These are phyloP conservation scores for Crotophaga sulcirostris DNA, from an alignment of 2,113 vertebrate species.

Conservation along the genomic window DNA sequence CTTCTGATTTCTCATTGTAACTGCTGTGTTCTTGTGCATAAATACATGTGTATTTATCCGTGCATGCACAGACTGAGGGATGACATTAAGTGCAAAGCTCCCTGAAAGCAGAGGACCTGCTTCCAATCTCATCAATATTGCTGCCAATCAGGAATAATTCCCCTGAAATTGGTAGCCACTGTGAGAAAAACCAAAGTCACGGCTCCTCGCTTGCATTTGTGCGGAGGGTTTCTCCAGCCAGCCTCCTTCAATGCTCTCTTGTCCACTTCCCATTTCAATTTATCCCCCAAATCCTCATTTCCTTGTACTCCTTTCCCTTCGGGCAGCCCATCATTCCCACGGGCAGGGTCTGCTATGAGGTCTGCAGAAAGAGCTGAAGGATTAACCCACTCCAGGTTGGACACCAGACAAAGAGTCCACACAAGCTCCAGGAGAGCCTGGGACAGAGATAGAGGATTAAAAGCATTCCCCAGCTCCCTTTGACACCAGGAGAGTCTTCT, in stretches of 20 bases:
- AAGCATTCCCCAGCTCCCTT: background rate
- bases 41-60: accelerated
- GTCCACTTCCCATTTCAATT: slow-evolving; percentile 24
- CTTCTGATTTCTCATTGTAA: background rate
- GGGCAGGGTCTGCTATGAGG: background rate
- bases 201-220: background rate
- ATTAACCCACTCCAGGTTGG: background rate
- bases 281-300: slow-evolving; percentile 1
- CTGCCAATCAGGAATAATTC: background rate
- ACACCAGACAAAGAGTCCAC: background rate
- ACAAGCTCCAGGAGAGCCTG: background rate
- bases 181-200: background rate
- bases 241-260: background rate
- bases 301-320: background rate
- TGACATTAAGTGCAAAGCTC: background rate
- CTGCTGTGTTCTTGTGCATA: background rate
- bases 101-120: background rate
- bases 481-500: slow-evolving; percentile 16
- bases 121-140: background rate
- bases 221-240: background rate
- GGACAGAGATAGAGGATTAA: background rate
- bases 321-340: background rate
- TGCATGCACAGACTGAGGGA: background rate
- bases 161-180: background rate
- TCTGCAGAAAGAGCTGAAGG: background rate